Conservation (phyloP, 2,888 invertebrate genomes). For the Campoplex nolae region DNA sequence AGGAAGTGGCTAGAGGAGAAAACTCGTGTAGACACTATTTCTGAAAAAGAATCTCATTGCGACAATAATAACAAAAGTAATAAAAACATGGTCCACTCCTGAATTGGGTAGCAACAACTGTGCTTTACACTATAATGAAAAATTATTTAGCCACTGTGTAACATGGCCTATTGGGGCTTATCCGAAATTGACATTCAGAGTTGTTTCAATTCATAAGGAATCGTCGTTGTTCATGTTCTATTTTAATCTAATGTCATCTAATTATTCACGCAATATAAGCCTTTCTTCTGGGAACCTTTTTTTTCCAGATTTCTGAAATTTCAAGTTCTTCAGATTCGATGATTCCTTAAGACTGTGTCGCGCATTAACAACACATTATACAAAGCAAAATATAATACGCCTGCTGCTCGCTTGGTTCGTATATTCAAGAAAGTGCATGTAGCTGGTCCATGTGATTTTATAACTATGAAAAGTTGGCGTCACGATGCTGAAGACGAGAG, state of each 20-base stretch:
- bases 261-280: not conserved
- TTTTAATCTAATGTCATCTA: not conserved
- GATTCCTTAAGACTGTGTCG: not conserved
- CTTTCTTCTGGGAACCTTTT: not conserved
- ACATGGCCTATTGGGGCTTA: not conserved
- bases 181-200: not conserved
- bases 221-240: not conserved
- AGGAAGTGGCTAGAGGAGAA: slow-evolving; percentile 2
- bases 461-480: slow-evolving; percentile 73
- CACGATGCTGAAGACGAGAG: slow-evolving; percentile 31
- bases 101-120: not conserved
- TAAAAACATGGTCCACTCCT: not conserved
- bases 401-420: not conserved
- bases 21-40: slow-evolving; percentile 5
- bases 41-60: not conserved
- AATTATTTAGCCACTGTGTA: not conserved
- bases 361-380: not conserved
- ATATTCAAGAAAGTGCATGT: not conserved
- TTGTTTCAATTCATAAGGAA: not conserved
- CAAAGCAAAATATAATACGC: slow-evolving; percentile 9
- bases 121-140: not conserved
- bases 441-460: slow-evolving; percentile 61
- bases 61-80: slow-evolving; percentile 20
- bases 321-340: not conserved
- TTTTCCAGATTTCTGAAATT: not conserved